Evolutionary conservation across 2,797 vertebrate genomes (phyloP).

Genomic region (Phoxinus dragarum): DNA sequence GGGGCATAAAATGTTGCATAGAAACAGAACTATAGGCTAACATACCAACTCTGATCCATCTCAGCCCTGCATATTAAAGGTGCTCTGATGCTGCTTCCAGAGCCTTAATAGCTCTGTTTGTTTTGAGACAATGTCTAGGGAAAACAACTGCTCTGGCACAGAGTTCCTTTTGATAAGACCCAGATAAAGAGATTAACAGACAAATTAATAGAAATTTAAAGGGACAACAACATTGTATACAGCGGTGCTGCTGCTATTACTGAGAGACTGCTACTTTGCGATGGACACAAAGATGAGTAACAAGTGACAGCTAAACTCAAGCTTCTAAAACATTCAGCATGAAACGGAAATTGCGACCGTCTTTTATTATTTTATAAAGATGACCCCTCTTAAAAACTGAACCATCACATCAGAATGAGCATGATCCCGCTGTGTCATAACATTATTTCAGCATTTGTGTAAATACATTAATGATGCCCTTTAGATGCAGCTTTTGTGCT

Average conservation of each 20-base stretch:
- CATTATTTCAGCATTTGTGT: neutral
- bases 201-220: constrained; percentile 1
- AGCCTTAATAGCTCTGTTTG: constrained; percentile 11
- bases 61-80: neutral
- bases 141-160: neutral
- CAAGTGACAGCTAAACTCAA: neutral
- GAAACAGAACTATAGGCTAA: neutral
- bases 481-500: neutral
- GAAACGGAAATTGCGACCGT: neutral
- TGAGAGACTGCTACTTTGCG: neutral
- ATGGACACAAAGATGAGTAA: neutral
- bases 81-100: constrained; percentile 8
- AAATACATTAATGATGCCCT: neutral
- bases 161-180: neutral
- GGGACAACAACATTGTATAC: neutral
- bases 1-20: neutral
- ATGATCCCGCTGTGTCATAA: neutral
- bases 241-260: neutral
- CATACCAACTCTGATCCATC: neutral
- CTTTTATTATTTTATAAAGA: neutral
- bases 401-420: neutral
- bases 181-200: constrained; percentile 14
- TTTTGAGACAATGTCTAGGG: neutral
- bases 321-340: neutral
- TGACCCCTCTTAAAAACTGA: neutral